Evolutionary conservation across 2,888 invertebrate genomes (phyloP), one percentile per base, ranked within the genome.

Genomic region (Bellardia pandia): DNA sequence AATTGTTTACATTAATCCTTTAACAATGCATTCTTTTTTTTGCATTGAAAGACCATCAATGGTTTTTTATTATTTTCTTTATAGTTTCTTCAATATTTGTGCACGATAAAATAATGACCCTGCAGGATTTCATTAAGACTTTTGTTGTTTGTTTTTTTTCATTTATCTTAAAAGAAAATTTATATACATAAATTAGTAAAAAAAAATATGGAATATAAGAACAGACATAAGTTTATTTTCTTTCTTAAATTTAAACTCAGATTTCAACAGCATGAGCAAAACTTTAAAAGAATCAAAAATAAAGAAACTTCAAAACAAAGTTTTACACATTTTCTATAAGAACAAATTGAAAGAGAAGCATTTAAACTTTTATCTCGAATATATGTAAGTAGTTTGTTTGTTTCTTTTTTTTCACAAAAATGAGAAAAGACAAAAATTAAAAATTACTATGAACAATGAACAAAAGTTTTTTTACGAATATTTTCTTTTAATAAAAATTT

Each of bases 21-120:
- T 53, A 79, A 85, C 74, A 85, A 79, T 60, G 51, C 64, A 62
- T 56, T 13, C 60, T 23, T 23, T 13, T 69, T 69, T 82, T 76
- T 53, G 23, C 69, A 42, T 23, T 76, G 40, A n/a, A 53, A 33
- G 8, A 14, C 68, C 60, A 60, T 62, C 75, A 69, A 75, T 66
- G 56, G 37, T 42, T 60, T 51, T 23, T 56, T 13, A 14, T 23
- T 56, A 16, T 33, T 51, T 64, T 72, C 13, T 78, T 77, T 51
- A 8, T 9, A 37, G 23, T 42, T 48, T 58, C 37, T 42, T 33
- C 42, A 53, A 53, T n/a, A 42, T 64, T 42, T 6, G n/a, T 75
- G 60, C 56, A 72, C n/a, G 58, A 33, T 40, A n/a, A 68, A 75
- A 37, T 23, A 75, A 62, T 53, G 30, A 68, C 68, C 82, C 81